Evolutionary conservation across 2,113 vertebrate species (phyloP), one percentile per base, ranked within the genome.

Genomic region (Tragelaphus scriptus): DNA sequence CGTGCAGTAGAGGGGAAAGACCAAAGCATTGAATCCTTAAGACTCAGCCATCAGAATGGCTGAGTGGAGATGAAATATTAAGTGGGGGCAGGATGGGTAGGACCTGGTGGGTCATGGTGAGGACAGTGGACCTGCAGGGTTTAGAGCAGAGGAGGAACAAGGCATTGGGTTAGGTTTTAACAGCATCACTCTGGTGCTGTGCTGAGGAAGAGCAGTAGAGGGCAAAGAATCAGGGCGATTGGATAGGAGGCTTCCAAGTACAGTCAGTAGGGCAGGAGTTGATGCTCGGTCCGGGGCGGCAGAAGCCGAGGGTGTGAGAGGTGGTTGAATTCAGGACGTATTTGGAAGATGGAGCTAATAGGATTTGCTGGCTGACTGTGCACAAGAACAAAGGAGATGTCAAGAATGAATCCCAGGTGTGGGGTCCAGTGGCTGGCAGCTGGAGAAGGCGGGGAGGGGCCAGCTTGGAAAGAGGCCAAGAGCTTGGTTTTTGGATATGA

Each of bases 1-100:
- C 8, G 0, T 3, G 4, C 4, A 4, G 2, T 19, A 26, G n/a
- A 11, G 1, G 0, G 51, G 75, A 51, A 40, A 55, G 49, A n/a
- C 28, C 19, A 47, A 80, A 23, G 53, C 13, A 3, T 26, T 25
- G 86, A 61, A 36, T 25, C 28, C 53, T 56, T 56, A 71, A 75
- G 68, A 68, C 8, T 51, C 44, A 40, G 61, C 6, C 26, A 7
- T 19, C 15, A 7, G 65, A 25, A 47, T 80, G 30, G 12, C 85
- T 65, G 17, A 9, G 68, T 44, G 51, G 36, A 32, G 65, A 40
- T 36, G n/a, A 58, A 47, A 63, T 63, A 44, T 32, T 17, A 40
- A 36, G 12, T 21, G 3, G 21, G 30, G 23, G 7, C 21, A 6
- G 21, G 68, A n/a, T 68, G 80, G 4, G 32, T 80, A 21, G 65